A percentile compares a stretch with the other conserved stretches of the same genome.
These are phyloP conservation scores for Streblospio benedicti DNA, from an alignment of 1,140 invertebrate genomes.

Conservation along the genomic window DNA sequence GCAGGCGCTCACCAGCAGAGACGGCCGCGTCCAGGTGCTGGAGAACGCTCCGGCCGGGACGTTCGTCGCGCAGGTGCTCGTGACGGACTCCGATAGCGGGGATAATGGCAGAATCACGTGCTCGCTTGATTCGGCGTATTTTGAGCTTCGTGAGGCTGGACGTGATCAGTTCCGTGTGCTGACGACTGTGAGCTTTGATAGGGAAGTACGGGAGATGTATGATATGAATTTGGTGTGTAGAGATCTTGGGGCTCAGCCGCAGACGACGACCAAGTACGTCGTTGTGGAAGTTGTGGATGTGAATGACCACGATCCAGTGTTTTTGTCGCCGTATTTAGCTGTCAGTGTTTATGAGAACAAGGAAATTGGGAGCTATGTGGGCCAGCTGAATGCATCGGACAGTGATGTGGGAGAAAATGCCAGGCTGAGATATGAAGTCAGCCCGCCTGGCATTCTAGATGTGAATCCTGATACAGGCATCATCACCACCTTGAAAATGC, in stretches of 20 bases:
- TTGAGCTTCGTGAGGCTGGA: no score
- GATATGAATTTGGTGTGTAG: neutral
- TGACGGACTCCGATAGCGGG: constrained; percentile 6
- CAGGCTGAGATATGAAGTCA: constrained; percentile 9
- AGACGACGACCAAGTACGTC: neutral
- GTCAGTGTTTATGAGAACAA: neutral
- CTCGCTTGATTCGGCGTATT: neutral
- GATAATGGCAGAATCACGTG: constrained; percentile 10
- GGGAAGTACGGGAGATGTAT: neutral
- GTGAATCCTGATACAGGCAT: constrained; percentile 10
- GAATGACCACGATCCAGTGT: neutral
- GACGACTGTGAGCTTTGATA: neutral
- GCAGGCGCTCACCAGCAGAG: neutral
- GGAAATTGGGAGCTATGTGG: neutral
- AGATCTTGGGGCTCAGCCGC: neutral
- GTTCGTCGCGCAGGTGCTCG: constrained; percentile 13
- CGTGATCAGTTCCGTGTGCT: neutral
- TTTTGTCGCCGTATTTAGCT: neutral
- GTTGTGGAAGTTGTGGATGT: neutral
- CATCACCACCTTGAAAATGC: neutral
- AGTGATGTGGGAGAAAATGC: constrained; percentile 4
- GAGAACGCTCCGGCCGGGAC: constrained; percentile 12
- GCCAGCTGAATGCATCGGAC: neutral
- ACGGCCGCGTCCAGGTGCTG: constrained; percentile 2
- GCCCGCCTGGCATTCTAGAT: constrained; percentile 10